Percentiles rank a stretch among this genome's conserved stretches.
Evolutionary conservation across 2,113 vertebrate genomes (phyloP).

Genomic region (Apodemus speciosus): DNA sequence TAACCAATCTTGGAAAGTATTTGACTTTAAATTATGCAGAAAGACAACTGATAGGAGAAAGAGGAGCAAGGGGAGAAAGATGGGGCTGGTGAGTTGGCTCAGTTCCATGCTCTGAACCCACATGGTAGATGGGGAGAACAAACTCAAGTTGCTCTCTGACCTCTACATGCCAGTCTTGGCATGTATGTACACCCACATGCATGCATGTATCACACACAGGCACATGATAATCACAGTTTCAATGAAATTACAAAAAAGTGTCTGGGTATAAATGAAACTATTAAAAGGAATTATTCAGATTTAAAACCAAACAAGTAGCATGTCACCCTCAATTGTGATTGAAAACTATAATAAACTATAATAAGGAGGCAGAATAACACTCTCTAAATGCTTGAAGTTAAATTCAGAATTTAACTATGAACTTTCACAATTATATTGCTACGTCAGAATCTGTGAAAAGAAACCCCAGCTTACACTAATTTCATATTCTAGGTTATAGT

Average conservation of each 20-base stretch:
- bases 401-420: slow-evolving; percentile 28
- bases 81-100: neutral
- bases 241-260: neutral
- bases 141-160: neutral
- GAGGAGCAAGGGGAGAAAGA: neutral
- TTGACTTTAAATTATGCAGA: slow-evolving; percentile 30
- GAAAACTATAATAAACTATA: slow-evolving; percentile 21
- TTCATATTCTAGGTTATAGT: neutral
- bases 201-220: neutral
- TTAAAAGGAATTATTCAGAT: neutral
- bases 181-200: neutral
- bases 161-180: neutral
- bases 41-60: neutral
- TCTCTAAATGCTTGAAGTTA: neutral
- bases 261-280: slow-evolving; percentile 14
- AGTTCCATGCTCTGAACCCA: neutral
- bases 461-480: neutral
- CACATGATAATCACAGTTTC: neutral
- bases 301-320: slow-evolving; percentile 14
- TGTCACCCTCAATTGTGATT: neutral
- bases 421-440: slow-evolving; percentile 15
- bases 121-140: neutral
- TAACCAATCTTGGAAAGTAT: neutral
- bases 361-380: slow-evolving; percentile 38
- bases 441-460: slow-evolving; percentile 6